Evolutionary conservation across 2,888 invertebrate genomes (phyloP).

Genomic region (Apeira syringaria): DNA sequence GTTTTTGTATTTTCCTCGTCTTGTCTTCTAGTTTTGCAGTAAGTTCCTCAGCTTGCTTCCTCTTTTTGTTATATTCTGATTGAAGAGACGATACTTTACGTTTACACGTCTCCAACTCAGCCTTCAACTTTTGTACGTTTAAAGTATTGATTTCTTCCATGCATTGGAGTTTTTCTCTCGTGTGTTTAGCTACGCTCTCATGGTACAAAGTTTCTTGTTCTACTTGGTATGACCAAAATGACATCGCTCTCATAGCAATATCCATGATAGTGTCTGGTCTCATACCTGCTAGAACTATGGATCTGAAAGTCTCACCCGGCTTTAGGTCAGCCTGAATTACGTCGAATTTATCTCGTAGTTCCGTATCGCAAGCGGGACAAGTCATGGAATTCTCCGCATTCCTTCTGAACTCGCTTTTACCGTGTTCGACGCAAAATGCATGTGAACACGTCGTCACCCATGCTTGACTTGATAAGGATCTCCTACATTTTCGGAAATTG

Average conservation of each 20-base stretch:
- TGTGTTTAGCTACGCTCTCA: conserved; percentile 73
- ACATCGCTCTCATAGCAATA: conserved; percentile 81
- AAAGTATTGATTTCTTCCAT: conserved; percentile 72
- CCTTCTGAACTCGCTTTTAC: conserved; percentile 74
- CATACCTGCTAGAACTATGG: conserved; percentile 79
- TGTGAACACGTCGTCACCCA: conserved; percentile 83
- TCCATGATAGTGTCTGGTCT: conserved; percentile 81
- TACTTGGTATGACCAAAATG: conserved; percentile 80
- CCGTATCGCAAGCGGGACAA: conserved; percentile 78
- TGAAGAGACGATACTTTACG: conserved; percentile 70
- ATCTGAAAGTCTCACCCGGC: conserved; percentile 78
- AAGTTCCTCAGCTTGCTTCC: conserved; percentile 71
- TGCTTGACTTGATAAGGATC: conserved; percentile 69
- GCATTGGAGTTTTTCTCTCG: conserved; percentile 70
- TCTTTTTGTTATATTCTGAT: conserved; percentile 68
- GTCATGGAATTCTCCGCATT: conserved; percentile 68
- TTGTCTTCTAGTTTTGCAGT: conserved; percentile 71
- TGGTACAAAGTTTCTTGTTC: conserved; percentile 79
- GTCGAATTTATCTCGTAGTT: conserved; percentile 77
- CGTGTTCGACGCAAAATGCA: conserved; percentile 81
- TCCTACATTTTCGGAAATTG: conserved; percentile 80
- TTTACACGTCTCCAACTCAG: conserved; percentile 73
- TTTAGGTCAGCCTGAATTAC: conserved; percentile 79
- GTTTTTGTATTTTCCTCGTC: conserved; percentile 71
- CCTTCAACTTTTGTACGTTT: conserved; percentile 72